phyloP scores from a whole-genome alignment of 2,797 vertebrate genomes.

The Sandelia bainsii region DNA sequence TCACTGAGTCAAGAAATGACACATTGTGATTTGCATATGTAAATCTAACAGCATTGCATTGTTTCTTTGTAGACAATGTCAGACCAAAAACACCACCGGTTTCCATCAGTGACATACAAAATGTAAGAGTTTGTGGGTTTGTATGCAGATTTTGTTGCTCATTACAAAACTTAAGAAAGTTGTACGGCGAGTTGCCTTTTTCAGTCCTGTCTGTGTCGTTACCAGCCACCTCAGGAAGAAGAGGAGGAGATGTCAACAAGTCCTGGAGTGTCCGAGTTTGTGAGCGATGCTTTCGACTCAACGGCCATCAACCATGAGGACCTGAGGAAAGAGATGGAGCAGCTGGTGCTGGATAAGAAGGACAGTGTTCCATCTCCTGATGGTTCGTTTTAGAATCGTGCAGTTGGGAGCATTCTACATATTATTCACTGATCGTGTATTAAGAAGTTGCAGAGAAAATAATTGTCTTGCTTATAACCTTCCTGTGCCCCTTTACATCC shows the following conservation, averaged over 20 bases:
- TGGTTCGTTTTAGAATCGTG: constrained; percentile 76
- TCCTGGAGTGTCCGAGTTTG: constrained; percentile 95
- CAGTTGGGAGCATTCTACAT: background rate
- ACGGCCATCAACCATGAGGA: constrained; percentile 93
- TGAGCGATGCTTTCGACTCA: constrained; percentile 95
- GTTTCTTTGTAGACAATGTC: constrained; percentile 75
- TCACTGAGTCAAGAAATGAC: background rate
- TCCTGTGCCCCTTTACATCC: background rate
- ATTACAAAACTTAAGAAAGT: rapidly evolving
- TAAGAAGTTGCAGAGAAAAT: background rate
- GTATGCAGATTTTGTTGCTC: rapidly evolving
- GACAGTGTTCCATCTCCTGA: constrained; percentile 82
- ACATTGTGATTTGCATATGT: background rate
- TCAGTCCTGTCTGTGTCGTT: background rate
- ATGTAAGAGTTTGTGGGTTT: constrained; percentile 54
- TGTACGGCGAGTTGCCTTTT: background rate
- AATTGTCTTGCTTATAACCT: background rate
- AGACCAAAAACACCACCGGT: constrained; percentile 86
- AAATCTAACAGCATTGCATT: constrained; percentile 6
- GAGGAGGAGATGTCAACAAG: constrained; percentile 97
- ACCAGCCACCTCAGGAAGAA: constrained; percentile 79
- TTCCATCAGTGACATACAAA: constrained; percentile 75
- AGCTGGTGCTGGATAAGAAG: constrained; percentile 95
- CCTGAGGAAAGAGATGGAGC: constrained; percentile 96
- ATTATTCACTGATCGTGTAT: background rate